phyloP scores from a whole-genome alignment of 2,797 vertebrate genomes.

The Tympanoctomys barrerae region DNA sequence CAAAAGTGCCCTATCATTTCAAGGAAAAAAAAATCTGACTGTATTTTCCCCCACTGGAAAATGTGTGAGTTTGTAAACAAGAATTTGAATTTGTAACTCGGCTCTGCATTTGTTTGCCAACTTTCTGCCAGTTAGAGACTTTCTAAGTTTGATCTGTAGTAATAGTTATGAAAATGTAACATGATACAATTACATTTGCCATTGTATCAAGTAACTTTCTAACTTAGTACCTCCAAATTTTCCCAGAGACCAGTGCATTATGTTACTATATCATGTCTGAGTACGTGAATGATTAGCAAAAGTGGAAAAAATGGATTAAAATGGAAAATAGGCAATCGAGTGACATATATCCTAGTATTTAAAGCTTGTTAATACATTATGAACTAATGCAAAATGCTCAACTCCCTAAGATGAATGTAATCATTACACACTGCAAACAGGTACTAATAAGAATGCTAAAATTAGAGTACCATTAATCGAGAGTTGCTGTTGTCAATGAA shows the following conservation, averaged over 20 bases:
- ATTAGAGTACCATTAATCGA: not conserved
- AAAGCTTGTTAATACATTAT: not conserved
- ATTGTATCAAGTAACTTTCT: not conserved
- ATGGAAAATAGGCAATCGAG: not conserved
- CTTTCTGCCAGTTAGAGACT: not conserved
- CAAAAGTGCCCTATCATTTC: not conserved
- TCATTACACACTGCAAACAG: not conserved
- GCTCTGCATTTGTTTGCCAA: not conserved
- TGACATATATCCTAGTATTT: not conserved
- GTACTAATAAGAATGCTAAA: not conserved
- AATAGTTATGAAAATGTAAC: not conserved
- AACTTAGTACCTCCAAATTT: not conserved
- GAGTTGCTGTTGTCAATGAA: not conserved
- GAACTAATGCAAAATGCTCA: not conserved
- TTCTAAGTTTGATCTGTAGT: not conserved
- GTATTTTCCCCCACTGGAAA: not conserved
- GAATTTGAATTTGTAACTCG: constrained; percentile 9
- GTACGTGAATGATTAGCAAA: not conserved
- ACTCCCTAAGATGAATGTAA: not conserved
- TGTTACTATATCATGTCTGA: not conserved
- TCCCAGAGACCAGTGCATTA: not conserved
- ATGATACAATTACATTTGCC: not conserved
- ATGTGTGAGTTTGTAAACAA: not conserved
- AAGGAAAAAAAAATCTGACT: not conserved
- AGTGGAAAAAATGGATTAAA: not conserved